These are phyloP conservation scores for Aelia acuminata DNA, from an alignment of 2,888 invertebrate genomes.

Conservation along the genomic window DNA sequence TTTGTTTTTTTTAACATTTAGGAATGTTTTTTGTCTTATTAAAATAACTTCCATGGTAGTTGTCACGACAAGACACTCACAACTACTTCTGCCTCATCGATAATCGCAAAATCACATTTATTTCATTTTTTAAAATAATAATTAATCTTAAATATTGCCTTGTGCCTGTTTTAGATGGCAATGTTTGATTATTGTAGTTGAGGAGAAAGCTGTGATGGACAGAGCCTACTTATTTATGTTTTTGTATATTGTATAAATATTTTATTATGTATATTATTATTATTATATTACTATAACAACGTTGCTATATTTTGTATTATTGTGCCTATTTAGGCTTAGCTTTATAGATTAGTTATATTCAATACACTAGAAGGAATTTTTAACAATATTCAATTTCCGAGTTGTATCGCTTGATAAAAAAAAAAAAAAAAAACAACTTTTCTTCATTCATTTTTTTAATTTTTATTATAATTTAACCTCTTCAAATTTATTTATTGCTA, in stretches of 20 bases:
- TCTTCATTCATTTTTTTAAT: too few relatives aligned
- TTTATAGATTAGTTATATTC: slow-evolving; percentile 4
- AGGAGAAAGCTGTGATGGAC: slow-evolving; percentile 4
- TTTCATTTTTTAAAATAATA: not conserved
- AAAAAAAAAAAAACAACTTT: too few relatives aligned
- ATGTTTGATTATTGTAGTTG: not conserved
- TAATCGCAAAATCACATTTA: not conserved
- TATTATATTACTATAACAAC: not conserved
- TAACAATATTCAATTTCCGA: not conserved
- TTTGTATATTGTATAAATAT: slow-evolving; percentile 2
- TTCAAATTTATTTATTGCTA: not conserved
- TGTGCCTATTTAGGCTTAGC: slow-evolving; percentile 17
- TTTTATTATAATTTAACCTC: too few relatives aligned
- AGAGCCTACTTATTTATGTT: not conserved
- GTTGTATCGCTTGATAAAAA: not conserved
- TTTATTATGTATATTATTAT: not conserved
- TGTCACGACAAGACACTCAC: not conserved
- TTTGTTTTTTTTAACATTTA: not conserved
- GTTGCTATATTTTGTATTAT: slow-evolving; percentile 12
- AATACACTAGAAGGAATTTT: not conserved
- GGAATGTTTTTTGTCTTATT: slow-evolving; percentile 3
- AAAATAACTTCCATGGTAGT: not conserved
- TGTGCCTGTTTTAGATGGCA: not conserved
- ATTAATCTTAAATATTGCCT: not conserved
- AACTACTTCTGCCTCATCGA: not conserved